Evolutionary conservation across 1,140 invertebrate species (phyloP).

Genomic region (Zaprionus inermis): DNA sequence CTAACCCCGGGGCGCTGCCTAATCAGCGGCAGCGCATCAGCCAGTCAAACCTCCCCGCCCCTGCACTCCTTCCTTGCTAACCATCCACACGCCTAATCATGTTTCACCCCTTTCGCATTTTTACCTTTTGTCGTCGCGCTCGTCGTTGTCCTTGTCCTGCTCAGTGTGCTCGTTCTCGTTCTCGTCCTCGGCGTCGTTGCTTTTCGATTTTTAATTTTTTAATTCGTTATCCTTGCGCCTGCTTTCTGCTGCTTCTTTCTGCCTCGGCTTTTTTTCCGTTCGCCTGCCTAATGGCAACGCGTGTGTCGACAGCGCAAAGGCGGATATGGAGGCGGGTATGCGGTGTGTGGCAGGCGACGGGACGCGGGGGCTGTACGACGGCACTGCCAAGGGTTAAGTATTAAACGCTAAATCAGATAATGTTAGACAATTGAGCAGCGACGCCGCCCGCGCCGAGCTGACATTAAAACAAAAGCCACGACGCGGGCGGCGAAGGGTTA

Average conservation of each 20-base stretch:
- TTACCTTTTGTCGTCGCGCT: slow-evolving; percentile 46
- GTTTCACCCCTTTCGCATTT: slow-evolving; percentile 72
- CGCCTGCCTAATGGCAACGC: slow-evolving; percentile 50
- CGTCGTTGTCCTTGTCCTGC: slow-evolving; percentile 45
- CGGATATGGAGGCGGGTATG: slow-evolving; percentile 27
- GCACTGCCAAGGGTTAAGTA: slow-evolving; percentile 70
- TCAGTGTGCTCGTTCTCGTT: slow-evolving; percentile 34
- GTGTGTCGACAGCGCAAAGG: slow-evolving; percentile 55
- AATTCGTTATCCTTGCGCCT: slow-evolving; percentile 82
- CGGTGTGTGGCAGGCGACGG: neutral
- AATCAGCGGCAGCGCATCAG: slow-evolving; percentile 74
- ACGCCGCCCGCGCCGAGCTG: slow-evolving; percentile 56
- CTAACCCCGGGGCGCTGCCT: slow-evolving; percentile 66
- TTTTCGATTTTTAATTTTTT: slow-evolving; percentile 83
- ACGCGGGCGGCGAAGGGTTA: slow-evolving; percentile 31
- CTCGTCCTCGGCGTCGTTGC: slow-evolving; percentile 58
- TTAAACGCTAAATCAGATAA: slow-evolving; percentile 82
- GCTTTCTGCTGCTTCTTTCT: slow-evolving; percentile 25
- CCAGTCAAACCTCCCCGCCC: slow-evolving; percentile 19
- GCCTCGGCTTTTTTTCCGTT: slow-evolving; percentile 14
- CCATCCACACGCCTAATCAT: slow-evolving; percentile 67
- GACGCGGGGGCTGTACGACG: neutral
- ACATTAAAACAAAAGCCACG: slow-evolving; percentile 76
- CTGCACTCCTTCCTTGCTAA: slow-evolving; percentile 11
- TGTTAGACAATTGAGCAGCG: slow-evolving; percentile 82